Evolutionary conservation across 1,140 invertebrate genomes (phyloP), one percentile per base, ranked within the genome.

Genomic region (Arion vulgaris): DNA sequence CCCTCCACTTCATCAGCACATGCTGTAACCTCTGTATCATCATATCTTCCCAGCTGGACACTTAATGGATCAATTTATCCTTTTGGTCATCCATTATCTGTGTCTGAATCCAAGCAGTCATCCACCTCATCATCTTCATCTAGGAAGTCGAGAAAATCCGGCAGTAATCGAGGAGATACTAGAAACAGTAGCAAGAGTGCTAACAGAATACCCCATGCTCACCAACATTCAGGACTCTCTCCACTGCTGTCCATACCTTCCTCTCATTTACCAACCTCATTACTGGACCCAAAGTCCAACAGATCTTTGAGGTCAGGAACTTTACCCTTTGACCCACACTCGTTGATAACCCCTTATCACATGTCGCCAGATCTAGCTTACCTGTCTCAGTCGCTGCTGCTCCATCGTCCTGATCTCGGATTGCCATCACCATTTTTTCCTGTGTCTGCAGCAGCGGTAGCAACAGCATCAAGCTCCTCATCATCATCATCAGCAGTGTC

Each of bases 341-440:
- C 69, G 26, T 9, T 81, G 41, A 81, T 81, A 26, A 81, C 69
- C 0, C 80, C 80, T 1, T 81, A 81, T 51, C 80, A 81, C 32
- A 73, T 81, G 69, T 74, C 80, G 2, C 80, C 80, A 45, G 80
- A 81, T 32, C 51, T 81, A 32, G 69, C 71, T 17, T 81, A 81
- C 71, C 68, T 81, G 45, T 81, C 80, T n/a, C 80, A 81, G 34
- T 81, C 80, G 11, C 34, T 81, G 38, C 62, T 81, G 26, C 51
- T 81, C 4, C 80, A 81, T 39, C 80, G 71, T 26, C 80, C 68
- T 13, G 69, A 81, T 13, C 80, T 78, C 75, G 72, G 41, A 17
- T 74, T 69, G 57, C 69, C 77, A 28, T 73, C 80, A 36, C 75
- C 74, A 38, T 81, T 82, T 51, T 41, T 82, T 62, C 62, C 78